phyloP scores from a whole-genome alignment of 2,113 vertebrate genomes.

The Dicentrarchus labrax region DNA sequence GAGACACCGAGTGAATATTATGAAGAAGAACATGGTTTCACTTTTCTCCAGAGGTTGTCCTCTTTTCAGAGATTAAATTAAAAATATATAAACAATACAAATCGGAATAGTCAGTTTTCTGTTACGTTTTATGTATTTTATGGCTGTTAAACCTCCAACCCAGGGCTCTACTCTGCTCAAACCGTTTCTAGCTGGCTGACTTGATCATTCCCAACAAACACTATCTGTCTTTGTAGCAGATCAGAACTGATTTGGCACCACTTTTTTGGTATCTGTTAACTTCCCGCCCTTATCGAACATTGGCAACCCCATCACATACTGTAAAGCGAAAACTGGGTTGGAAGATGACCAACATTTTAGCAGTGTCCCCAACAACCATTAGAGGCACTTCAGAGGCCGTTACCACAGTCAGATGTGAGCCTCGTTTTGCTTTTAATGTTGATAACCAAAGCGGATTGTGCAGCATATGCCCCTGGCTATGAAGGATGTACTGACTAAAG shows the following conservation, averaged over 20 bases:
- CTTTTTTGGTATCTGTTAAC: constrained; percentile 5
- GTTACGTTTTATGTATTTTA: neutral
- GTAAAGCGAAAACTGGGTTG: constrained; percentile 17
- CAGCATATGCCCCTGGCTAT: constrained; percentile 68
- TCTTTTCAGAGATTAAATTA: neutral
- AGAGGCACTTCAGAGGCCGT: constrained; percentile 38
- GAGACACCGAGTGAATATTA: no score
- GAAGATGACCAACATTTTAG: constrained; percentile 43
- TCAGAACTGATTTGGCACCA: constrained; percentile 11
- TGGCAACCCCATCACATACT: constrained; percentile 1
- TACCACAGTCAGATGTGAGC: constrained; percentile 59
- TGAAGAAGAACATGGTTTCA: neutral
- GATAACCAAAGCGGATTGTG: constrained; percentile 60
- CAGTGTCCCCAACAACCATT: constrained; percentile 47
- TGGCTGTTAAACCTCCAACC: neutral
- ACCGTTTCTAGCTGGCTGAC: neutral
- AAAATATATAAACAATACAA: neutral
- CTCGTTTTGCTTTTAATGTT: constrained; percentile 67
- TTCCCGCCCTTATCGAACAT: constrained; percentile 13
- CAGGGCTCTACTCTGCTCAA: neutral
- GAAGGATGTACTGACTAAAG: constrained; percentile 61
- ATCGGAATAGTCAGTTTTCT: neutral
- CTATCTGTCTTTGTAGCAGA: constrained; percentile 6
- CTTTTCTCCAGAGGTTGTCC: neutral
- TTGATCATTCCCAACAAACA: neutral